phyloP scores from a whole-genome alignment of 2,888 invertebrate species.

The Sinohyriopsis cumingii region DNA sequence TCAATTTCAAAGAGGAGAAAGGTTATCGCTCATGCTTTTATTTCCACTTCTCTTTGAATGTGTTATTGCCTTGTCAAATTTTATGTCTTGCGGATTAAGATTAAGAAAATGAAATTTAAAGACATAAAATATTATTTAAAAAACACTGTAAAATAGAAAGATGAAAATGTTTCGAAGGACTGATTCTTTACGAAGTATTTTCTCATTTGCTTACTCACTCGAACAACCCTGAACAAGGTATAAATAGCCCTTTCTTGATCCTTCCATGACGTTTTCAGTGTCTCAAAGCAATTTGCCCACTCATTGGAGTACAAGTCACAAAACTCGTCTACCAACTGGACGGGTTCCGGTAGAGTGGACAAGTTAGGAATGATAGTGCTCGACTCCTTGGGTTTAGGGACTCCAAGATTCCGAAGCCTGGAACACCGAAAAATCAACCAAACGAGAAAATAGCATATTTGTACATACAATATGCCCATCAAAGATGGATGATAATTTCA shows the following conservation, averaged over 20 bases:
- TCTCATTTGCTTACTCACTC: constrained; percentile 9
- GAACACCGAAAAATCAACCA: background rate
- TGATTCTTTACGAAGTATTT: too few relatives aligned
- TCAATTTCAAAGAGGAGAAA: too few relatives aligned
- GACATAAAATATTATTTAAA: too few relatives aligned
- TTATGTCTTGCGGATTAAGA: too few relatives aligned
- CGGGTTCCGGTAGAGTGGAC: constrained; percentile 21
- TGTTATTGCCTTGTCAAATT: too few relatives aligned
- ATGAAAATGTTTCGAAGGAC: too few relatives aligned
- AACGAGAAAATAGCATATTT: background rate
- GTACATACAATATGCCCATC: too few relatives aligned
- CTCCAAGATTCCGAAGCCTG: constrained; percentile 1
- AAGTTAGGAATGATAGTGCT: constrained; percentile 12
- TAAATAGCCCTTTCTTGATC: constrained; percentile 21
- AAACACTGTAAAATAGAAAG: too few relatives aligned
- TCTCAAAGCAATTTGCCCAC: constrained; percentile 26
- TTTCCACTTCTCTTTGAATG: too few relatives aligned
- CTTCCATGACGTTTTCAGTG: constrained; percentile 21
- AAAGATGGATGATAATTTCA: too few relatives aligned
- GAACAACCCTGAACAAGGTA: constrained; percentile 25
- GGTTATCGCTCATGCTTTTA: too few relatives aligned
- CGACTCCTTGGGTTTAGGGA: background rate
- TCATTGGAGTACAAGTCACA: constrained; percentile 30
- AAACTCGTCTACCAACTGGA: constrained; percentile 25
- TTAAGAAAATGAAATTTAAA: too few relatives aligned